Conservation (phyloP, 2,113 vertebrate genomes). For the Labeo catla region DNA sequence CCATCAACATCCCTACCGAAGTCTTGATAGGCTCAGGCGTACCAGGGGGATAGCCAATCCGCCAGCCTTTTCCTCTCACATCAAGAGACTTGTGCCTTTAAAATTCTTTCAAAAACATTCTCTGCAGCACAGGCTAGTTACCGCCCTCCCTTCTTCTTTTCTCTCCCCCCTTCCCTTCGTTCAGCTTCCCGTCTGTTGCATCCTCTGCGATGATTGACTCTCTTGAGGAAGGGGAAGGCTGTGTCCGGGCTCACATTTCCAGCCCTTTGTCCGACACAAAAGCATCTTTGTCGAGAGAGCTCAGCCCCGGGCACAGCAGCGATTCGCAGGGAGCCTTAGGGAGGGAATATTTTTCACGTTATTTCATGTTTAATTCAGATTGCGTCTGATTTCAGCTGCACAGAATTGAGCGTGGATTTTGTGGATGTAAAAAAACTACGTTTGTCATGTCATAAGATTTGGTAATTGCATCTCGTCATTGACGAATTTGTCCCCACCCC, state of each 20-base stretch:
- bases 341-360: conserved; percentile 69
- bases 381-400: conserved; percentile 50
- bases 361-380: conserved; percentile 72
- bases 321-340: conserved; percentile 64
- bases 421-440: too few species aligned
- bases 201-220: conserved; percentile 75
- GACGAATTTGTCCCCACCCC: not conserved
- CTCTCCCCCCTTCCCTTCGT: conserved; percentile 1
- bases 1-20: conserved; percentile 62
- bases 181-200: conserved; percentile 56
- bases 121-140: conserved; percentile 18
- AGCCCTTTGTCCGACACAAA: conserved; percentile 72
- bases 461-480: not conserved
- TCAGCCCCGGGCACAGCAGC: conserved; percentile 65
- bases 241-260: conserved; percentile 73
- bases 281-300: conserved; percentile 73
- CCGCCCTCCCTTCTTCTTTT: conserved; percentile 8
- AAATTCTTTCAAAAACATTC: conserved; percentile 28
- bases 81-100: conserved; percentile 31
- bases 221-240: conserved; percentile 70
- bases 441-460: not conserved
- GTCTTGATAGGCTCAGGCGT: conserved; percentile 60
- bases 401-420: conserved; percentile 39
- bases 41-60: conserved; percentile 49
- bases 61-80: conserved; percentile 48